Base-by-base conservation (phyloP, 2,113 vertebrate genomes). In the Desmodus rotundus region DNA sequence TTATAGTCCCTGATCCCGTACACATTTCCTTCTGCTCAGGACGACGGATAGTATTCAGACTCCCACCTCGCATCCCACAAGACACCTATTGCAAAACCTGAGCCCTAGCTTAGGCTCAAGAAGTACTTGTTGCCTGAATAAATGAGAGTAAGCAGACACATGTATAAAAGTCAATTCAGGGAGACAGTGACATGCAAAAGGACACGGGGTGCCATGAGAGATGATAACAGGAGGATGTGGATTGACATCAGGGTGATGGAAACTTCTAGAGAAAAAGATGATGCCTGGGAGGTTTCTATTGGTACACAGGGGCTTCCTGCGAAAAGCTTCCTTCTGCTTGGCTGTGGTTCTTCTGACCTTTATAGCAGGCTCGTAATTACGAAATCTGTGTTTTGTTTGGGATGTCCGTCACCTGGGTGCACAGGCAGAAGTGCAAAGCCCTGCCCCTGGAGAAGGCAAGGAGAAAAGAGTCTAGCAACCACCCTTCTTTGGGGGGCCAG, bases 271-370 rank as follows among this genome's bases (percentile, higher is more conserved):
- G 74, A 11, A n/a, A 22, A n/a, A 50, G 74, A 22, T 19, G 47
- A 52, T n/a, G 45, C 45, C 45, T 6, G 70, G 31, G 38, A 17
- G 7, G 61, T 36, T 65, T 58, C 77, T 97, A 91, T 16, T 72
- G 81, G 91, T 87, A 96, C 93, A 65, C 52, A 78, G 56, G 65
- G 92, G 50, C 50, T 87, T 0, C 0, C 74, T 52, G 15, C 78
- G 78, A 97, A 97, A 94, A 95, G 74, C 33, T 97, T 93, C 85
- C 80, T 95, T 96, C 88, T 83, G 76, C 74, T 58, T 72, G 33
- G 7, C 15, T 81, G 84, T 96, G 93, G 90, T 95, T 93, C 95
- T 94, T 43, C 43, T 43, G 61, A 26, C 12, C 94, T 92, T 94
- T 47, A 68, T 63, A 68, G 43, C 26, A 28, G 9, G 58, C 58